Evolutionary conservation across 2,113 vertebrate genomes (phyloP), one percentile per base, ranked within the genome.

Genomic region (Puffinus mauretanicus): DNA sequence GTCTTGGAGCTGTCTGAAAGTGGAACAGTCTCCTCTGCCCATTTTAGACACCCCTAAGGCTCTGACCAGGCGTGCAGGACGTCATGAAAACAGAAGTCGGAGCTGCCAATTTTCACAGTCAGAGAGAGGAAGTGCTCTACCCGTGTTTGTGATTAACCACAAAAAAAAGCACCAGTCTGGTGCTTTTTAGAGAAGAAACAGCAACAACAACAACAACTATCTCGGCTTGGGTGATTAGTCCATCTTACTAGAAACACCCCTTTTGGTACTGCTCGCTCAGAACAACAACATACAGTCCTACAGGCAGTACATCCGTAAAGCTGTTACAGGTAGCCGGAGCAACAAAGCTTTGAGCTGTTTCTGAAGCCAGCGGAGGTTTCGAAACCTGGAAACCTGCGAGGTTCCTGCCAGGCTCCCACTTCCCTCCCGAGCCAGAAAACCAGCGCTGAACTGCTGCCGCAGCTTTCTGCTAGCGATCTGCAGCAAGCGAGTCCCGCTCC

Each of bases 241-340:
- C 55, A 2, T 10, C 17, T 29, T 19, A 13, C 3, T 8, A 38
- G 24, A 15, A 47, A 14, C 52, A 32, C 4, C 29, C 42, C 65
- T 10, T 10, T 1, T 3, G 42, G 84, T 11, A 6, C 42, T 0
- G 5, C 55, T 30, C 6, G 0, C 42, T 32, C 9, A 3, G 20
- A 47, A 3, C 30, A 29, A 4, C 32, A 67, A 3, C 19, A 26
- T 1, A 2, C 30, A 3, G 26, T 2, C 13, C n/a, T 9, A 5
- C 0, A 6, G 54, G 15, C 36, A 19, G 46, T 2, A 6, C 5
- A 5, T 2, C 34, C 20, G 0, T 3, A 13, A 5, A 7, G 29
- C 55, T 12, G 46, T 3, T 11, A 4, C 29, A 15, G 55, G 29
- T 2, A 11, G 14, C 19, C 3, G 32, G 5, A 34, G 20, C 25